Percentiles rank a stretch among this genome's conserved stretches.
Evolutionary conservation across 2,113 vertebrate genomes (phyloP).

Genomic region (Apodemus speciosus): DNA sequence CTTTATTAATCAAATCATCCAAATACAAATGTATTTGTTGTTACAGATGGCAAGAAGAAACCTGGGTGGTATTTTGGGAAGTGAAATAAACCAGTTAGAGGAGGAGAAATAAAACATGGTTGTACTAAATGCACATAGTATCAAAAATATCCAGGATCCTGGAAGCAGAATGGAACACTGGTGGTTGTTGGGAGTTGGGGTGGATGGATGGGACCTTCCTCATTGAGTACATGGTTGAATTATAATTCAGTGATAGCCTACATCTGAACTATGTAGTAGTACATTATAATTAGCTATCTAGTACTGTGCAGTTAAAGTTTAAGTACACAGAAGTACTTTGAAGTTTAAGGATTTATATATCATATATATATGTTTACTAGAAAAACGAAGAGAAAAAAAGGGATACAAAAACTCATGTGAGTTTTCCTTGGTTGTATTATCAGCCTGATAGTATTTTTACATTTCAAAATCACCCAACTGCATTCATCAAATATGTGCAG

Average conservation of each 20-base stretch:
- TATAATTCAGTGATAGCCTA: not conserved
- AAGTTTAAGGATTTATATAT: not conserved
- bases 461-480: not conserved
- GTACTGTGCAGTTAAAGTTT: not conserved
- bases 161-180: not conserved
- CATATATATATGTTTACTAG: not conserved
- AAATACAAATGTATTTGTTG: not conserved
- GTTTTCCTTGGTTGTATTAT: not conserved
- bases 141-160: not conserved
- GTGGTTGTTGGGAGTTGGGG: not conserved
- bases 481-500: not conserved
- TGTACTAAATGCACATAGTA: not conserved
- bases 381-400: not conserved
- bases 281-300: not conserved
- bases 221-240: not conserved
- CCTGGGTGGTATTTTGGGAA: not conserved
- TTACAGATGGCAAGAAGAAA: not conserved
- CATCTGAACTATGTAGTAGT: accelerated
- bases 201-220: not conserved
- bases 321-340: not conserved
- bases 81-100: not conserved
- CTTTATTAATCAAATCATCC: not conserved
- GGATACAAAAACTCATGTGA: not conserved
- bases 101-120: not conserved
- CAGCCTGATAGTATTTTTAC: not conserved